Evolutionary conservation across 30 jellyfish, hydroid and myxozoan species (phyloP).

Genomic region (Pelagia noctiluca): DNA sequence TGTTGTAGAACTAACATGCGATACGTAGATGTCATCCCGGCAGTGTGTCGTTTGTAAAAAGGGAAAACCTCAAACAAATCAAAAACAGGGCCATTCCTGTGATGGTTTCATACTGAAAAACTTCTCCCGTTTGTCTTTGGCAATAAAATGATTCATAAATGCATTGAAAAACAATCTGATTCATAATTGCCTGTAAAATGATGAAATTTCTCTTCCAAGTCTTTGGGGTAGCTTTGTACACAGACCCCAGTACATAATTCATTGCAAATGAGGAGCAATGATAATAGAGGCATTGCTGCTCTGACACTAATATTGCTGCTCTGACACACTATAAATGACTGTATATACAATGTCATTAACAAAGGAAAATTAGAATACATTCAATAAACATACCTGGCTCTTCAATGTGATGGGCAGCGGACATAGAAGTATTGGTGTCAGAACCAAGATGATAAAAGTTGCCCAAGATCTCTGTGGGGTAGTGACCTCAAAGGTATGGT

Average conservation of each 20-base stretch:
- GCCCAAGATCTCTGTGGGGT: conserved; percentile 65
- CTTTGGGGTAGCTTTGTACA: too few relatives aligned
- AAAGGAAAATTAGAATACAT: background rate
- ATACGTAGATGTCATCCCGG: background rate
- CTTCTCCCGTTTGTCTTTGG: background rate
- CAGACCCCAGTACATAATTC: background rate
- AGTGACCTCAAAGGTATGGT: conserved; percentile 24
- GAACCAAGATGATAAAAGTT: conserved; percentile 41
- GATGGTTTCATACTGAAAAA: background rate
- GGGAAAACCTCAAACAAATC: background rate
- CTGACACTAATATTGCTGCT: background rate
- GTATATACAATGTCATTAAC: background rate
- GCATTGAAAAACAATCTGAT: too few relatives aligned
- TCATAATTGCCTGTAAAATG: too few relatives aligned
- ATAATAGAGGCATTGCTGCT: background rate
- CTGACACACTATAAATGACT: background rate
- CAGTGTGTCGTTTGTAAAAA: background rate
- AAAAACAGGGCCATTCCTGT: background rate
- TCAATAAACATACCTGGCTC: conserved; percentile 15
- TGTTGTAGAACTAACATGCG: background rate
- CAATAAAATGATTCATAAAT: too few relatives aligned
- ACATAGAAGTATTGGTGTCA: conserved; percentile 69
- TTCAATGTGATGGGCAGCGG: conserved; percentile 52
- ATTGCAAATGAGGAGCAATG: background rate
- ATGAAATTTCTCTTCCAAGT: too few relatives aligned